A percentile compares a stretch with the other conserved stretches of the same genome.
phyloP scores from a whole-genome alignment of 2,113 vertebrate species.

The Stercorarius parasiticus region DNA sequence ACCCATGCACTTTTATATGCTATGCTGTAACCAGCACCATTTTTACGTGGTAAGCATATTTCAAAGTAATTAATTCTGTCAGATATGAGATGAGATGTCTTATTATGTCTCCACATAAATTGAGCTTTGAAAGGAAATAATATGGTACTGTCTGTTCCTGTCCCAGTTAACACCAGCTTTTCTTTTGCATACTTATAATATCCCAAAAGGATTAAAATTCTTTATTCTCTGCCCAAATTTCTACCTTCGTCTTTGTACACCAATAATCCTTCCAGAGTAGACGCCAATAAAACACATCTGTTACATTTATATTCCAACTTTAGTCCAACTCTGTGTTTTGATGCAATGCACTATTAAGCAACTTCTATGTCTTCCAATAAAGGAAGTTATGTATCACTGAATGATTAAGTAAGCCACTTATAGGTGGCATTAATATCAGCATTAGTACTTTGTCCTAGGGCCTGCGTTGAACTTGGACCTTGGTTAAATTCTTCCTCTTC shows the following conservation, averaged over 20 bases:
- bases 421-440: background rate
- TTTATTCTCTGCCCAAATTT: slow-evolving; percentile 12
- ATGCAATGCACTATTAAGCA: background rate
- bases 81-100: background rate
- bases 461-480: background rate
- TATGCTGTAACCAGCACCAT: background rate
- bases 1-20: background rate
- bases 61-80: slow-evolving; percentile 25
- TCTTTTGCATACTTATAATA: background rate
- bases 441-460: background rate
- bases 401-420: background rate
- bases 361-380: background rate
- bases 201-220: background rate
- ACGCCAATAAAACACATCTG: slow-evolving; percentile 1
- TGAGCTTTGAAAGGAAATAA: background rate
- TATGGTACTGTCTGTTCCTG: background rate
- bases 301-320: background rate
- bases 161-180: background rate
- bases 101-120: background rate
- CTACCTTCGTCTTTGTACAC: background rate
- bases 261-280: background rate
- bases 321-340: background rate
- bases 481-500: background rate
- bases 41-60: background rate
- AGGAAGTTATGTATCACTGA: background rate